phyloP scores from a whole-genome alignment of 1,140 invertebrate species.

The Phortica variegata region DNA sequence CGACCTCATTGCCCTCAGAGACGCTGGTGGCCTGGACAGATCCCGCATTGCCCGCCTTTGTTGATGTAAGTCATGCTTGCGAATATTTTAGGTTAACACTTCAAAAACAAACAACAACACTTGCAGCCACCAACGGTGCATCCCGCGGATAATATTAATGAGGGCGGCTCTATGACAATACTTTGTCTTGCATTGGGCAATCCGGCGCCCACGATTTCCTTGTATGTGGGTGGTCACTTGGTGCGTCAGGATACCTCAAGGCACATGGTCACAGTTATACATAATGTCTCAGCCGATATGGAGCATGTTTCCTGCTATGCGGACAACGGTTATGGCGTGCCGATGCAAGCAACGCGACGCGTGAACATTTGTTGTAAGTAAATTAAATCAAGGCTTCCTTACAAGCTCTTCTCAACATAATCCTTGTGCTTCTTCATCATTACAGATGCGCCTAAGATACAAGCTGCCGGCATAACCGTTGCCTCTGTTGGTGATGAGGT shows the following conservation, averaged over 20 bases:
- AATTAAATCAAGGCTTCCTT: background rate
- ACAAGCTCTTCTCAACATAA: background rate
- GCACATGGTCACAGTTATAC: slow-evolving; percentile 78
- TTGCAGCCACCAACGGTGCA: slow-evolving; percentile 76
- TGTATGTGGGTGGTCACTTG: slow-evolving; percentile 69
- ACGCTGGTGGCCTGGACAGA: slow-evolving; percentile 82
- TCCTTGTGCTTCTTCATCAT: background rate
- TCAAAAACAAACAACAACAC: background rate
- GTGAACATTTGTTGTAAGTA: slow-evolving; percentile 78
- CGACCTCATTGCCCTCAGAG: slow-evolving; percentile 72
- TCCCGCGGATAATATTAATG: slow-evolving; percentile 76
- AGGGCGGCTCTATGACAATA: slow-evolving; percentile 81
- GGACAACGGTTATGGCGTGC: slow-evolving; percentile 80
- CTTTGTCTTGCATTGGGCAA: slow-evolving; percentile 80
- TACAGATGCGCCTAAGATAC: slow-evolving; percentile 72
- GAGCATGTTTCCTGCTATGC: slow-evolving; percentile 81
- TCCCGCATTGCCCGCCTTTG: slow-evolving; percentile 79
- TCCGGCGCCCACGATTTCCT: slow-evolving; percentile 77
- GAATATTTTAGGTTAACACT: background rate
- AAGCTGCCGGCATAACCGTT: slow-evolving; percentile 72
- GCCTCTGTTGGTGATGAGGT: slow-evolving; percentile 71
- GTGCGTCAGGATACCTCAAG: slow-evolving; percentile 73
- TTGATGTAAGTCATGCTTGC: slow-evolving; percentile 65
- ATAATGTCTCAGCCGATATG: slow-evolving; percentile 80
- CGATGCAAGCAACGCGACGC: slow-evolving; percentile 75